These are phyloP conservation scores for Antechinus flavipes DNA, from an alignment of 2,113 vertebrate genomes.

Conservation along the genomic window DNA sequence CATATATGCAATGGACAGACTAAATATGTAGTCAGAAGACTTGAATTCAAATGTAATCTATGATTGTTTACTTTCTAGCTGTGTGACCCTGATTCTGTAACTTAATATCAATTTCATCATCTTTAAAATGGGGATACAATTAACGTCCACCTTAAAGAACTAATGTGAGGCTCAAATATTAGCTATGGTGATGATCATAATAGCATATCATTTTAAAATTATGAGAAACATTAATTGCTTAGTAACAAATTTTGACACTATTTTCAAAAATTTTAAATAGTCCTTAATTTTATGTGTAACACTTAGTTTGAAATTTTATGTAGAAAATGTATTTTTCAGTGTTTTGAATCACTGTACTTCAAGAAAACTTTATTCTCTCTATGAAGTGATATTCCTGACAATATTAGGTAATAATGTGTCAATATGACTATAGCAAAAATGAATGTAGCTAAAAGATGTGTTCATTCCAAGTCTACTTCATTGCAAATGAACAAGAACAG, in stretches of 20 bases:
- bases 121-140: not conserved
- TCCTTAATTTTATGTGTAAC: not conserved
- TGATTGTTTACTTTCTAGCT: not conserved
- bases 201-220: not conserved
- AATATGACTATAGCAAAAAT: not conserved
- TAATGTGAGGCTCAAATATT: not conserved
- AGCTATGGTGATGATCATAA: too few relatives aligned
- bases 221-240: not conserved
- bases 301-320: not conserved
- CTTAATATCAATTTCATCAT: not conserved
- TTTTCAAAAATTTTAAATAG: not conserved
- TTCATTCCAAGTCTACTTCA: not conserved
- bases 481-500: not conserved
- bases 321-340: not conserved
- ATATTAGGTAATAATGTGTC: not conserved
- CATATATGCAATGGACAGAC: not conserved
- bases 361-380: not conserved
- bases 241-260: not conserved
- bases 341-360: not conserved
- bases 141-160: not conserved
- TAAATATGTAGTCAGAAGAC: not conserved
- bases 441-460: not conserved
- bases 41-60: not conserved
- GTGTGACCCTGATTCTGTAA: not conserved
- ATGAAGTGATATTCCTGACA: not conserved